Evolutionary conservation across 2,113 vertebrate genomes (phyloP).

Genomic region (Mionectes macconnelli): DNA sequence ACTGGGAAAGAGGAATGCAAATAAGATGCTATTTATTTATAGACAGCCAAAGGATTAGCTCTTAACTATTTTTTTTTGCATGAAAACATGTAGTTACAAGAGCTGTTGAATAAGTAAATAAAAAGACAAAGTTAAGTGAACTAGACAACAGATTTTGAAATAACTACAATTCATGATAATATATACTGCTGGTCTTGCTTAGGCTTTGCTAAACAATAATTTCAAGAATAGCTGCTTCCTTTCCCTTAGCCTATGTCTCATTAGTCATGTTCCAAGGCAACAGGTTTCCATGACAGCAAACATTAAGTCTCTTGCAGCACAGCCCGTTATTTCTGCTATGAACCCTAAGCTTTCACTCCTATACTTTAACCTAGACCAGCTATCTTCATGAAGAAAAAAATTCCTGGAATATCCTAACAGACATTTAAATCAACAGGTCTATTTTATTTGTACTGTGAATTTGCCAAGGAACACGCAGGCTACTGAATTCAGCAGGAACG

Average conservation of each 20-base stretch:
- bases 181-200: not conserved
- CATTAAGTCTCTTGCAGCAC: constrained; percentile 27
- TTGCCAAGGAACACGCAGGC: not conserved
- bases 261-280: constrained; percentile 63
- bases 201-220: not conserved
- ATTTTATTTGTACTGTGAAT: not conserved
- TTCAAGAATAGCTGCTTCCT: constrained; percentile 12
- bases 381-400: not conserved
- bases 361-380: not conserved
- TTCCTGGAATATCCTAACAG: not conserved
- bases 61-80: not conserved
- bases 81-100: not conserved
- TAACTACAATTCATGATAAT: not conserved
- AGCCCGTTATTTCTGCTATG: not conserved
- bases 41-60: not conserved
- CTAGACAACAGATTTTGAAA: not conserved
- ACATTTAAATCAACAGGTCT: not conserved
- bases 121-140: not conserved
- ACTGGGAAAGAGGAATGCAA: not conserved
- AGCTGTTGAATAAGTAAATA: not conserved
- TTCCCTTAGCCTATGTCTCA: not conserved
- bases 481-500: not conserved
- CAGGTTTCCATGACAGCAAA: constrained; percentile 71
- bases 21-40: not conserved
- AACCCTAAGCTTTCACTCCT: not conserved